Evolutionary conservation across 2,797 vertebrate genomes (phyloP), one percentile per base, ranked within the genome.

Genomic region (Cottoperca gobio): DNA sequence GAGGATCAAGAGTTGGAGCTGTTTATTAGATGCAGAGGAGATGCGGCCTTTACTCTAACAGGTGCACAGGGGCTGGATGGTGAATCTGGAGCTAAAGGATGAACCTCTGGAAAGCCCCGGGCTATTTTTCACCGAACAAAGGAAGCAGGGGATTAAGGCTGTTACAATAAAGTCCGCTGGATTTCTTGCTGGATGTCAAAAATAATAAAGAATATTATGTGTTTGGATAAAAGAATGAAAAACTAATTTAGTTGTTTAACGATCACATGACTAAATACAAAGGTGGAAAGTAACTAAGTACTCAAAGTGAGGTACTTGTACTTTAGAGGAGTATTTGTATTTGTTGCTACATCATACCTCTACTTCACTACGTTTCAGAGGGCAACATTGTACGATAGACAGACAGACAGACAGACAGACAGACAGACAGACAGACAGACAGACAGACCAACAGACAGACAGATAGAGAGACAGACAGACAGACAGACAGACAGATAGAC

Each of bases 91-190:
- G 60, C 73, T 79, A 53, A 81, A 79, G 71, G 76, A 77, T 78
- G 82, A 86, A 90, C 78, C 76, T 49, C 59, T 78, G 79, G 61
- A 88, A 88, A 82, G 76, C 88, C 88, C 77, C 31, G 0, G 74
- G 85, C 83, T 83, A 73, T 87, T 89, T 90, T 86, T 89, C 77
- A 91, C 89, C 66, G 83, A 82, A 87, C 84, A 88, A 86, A 89
- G 89, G 91, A 92, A 91, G 71, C 13, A 46, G 70, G 57, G 76
- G 82, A 88, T 88, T 83, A 87, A 60, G 62, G 35, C 37, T 33
- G 66, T 83, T 79, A 77, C 52, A 26, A 67, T 73, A 67, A 86
- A 90, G 79, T 68, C 68, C 61, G 60, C 8, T 16, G 78, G 64
- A 77, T 80, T 78, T 84, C 45, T 73, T 10, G 28, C 49, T 49